Evolutionary conservation across 2,113 vertebrate genomes (phyloP).

Genomic region (Mesocricetus auratus): DNA sequence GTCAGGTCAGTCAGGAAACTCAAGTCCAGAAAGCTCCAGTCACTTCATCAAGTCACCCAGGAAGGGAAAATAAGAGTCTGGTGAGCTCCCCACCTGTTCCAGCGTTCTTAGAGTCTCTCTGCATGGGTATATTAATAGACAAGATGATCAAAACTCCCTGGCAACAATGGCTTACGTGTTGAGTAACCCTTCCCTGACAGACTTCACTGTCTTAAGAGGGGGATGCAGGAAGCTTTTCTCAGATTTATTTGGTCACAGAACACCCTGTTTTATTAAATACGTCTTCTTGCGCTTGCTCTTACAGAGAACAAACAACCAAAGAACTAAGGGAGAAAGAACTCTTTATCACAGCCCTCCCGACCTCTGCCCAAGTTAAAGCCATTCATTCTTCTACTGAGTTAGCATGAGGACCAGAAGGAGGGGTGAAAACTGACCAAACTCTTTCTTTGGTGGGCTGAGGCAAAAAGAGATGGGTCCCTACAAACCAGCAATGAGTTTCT

Average conservation of each 20-base stretch:
- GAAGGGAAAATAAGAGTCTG: neutral
- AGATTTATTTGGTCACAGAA: neutral
- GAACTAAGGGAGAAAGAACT: conserved; percentile 16
- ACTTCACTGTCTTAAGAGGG: neutral
- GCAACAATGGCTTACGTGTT: neutral
- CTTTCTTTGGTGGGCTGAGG: conserved; percentile 47
- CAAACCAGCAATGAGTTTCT: conserved; percentile 46
- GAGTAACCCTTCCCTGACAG: neutral
- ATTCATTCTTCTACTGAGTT: conserved; percentile 59
- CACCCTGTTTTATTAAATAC: neutral
- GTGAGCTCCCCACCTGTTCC: neutral
- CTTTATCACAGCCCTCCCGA: conserved; percentile 62
- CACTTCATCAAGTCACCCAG: neutral
- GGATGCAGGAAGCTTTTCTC: neutral
- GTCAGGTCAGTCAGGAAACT: neutral
- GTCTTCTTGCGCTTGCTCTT: neutral
- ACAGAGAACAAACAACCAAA: neutral
- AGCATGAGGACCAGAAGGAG: conserved; percentile 38
- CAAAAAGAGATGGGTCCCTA: conserved; percentile 10
- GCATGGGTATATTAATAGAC: neutral
- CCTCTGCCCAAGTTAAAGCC: conserved; percentile 67
- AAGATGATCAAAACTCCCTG: neutral
- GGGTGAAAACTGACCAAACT: conserved; percentile 62
- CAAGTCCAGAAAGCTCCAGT: neutral
- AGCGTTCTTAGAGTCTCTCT: neutral